Percentiles rank a stretch among this genome's conserved stretches.
Conservation (phyloP, 2,797 vertebrate species). For the Diceros bicornis region DNA sequence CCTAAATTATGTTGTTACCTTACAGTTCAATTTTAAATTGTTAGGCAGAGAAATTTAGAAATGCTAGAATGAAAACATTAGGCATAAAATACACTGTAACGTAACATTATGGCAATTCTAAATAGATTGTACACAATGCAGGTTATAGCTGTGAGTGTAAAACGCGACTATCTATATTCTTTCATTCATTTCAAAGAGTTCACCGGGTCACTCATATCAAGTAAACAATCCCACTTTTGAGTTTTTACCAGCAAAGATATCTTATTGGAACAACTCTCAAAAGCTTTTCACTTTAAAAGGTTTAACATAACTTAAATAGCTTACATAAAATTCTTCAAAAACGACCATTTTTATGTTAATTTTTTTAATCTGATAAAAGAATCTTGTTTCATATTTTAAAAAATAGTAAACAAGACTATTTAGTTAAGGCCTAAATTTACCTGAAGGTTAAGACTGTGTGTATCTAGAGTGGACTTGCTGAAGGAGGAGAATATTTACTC, state of each 20-base stretch:
- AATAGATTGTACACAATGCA: slow-evolving; percentile 51
- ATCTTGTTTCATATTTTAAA: background rate
- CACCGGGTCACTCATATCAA: slow-evolving; percentile 71
- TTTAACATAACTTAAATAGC: background rate
- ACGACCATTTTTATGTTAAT: background rate
- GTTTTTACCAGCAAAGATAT: slow-evolving; percentile 32
- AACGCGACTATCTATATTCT: slow-evolving; percentile 74
- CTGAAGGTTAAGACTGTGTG: background rate
- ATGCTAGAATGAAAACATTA: slow-evolving; percentile 74
- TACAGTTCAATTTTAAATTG: slow-evolving; percentile 83
- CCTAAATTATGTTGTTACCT: slow-evolving; percentile 83
- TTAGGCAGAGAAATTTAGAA: slow-evolving; percentile 77
- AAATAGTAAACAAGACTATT: background rate
- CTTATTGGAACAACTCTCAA: slow-evolving; percentile 60
- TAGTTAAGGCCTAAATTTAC: background rate
- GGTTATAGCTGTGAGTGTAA: slow-evolving; percentile 65
- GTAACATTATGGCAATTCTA: slow-evolving; percentile 67
- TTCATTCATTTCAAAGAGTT: slow-evolving; percentile 66
- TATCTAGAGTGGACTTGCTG: no score
- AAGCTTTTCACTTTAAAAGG: slow-evolving; percentile 52
- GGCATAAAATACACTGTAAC: slow-evolving; percentile 49
- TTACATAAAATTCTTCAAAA: slow-evolving; percentile 5
- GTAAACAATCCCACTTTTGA: slow-evolving; percentile 76
- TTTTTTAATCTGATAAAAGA: background rate
- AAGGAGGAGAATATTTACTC: background rate